Evolutionary conservation across 2,797 vertebrate genomes (phyloP).

Genomic region (Bucorvus abyssinicus): DNA sequence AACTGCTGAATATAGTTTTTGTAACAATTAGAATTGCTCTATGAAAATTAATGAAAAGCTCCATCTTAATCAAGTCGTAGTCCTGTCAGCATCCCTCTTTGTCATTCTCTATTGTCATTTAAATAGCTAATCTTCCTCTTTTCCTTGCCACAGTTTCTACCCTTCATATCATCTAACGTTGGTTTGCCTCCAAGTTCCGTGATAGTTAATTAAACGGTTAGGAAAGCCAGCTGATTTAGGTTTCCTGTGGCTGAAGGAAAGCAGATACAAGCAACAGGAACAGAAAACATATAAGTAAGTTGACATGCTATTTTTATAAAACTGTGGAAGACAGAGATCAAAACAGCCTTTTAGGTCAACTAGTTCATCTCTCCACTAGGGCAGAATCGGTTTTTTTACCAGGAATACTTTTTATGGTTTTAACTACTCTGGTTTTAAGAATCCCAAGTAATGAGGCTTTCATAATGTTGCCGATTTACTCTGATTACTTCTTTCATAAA

Average conservation of each 20-base stretch:
- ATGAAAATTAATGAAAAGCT: conserved; percentile 72
- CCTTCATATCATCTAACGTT: background rate
- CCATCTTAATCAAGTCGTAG: conserved; percentile 71
- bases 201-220: conserved; percentile 7
- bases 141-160: conserved; percentile 26
- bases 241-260: conserved; percentile 29
- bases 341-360: background rate
- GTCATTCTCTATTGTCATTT: conserved; percentile 67
- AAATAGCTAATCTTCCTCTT: conserved; percentile 59
- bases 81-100: conserved; percentile 70
- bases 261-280: background rate
- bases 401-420: background rate
- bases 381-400: background rate
- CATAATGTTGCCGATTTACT: background rate
- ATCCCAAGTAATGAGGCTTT: background rate
- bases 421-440: background rate
- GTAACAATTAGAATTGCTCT: conserved; percentile 53
- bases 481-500: background rate
- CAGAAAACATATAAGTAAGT: background rate
- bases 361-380: background rate
- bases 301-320: background rate
- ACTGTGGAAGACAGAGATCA: background rate
- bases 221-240: background rate
- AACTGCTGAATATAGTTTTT: conserved; percentile 71
- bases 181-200: conserved; percentile 5